phyloP scores from a whole-genome alignment of 2,888 invertebrate genomes.

The Latheticus oryzae region DNA sequence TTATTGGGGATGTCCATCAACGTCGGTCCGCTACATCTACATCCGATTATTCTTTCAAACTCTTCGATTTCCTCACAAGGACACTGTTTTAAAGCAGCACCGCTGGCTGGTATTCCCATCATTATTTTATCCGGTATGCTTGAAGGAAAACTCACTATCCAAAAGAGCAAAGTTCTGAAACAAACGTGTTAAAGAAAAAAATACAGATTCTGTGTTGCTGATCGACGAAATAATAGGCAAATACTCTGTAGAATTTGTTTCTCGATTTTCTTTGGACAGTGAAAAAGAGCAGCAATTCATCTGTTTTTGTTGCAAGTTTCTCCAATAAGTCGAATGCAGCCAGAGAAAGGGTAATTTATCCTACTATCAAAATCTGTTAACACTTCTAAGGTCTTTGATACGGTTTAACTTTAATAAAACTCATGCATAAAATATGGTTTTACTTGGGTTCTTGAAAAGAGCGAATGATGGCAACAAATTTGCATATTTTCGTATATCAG shows the following conservation, averaged over 20 bases:
- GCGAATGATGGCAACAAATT: too few species aligned
- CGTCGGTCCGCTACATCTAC: constrained; percentile 57
- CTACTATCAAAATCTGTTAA: neutral
- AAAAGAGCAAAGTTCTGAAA: constrained; percentile 27
- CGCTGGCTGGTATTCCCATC: constrained; percentile 38
- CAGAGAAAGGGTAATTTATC: neutral
- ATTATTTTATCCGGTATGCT: constrained; percentile 19
- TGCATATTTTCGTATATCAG: too few species aligned
- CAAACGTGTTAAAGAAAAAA: too few species aligned
- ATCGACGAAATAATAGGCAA: too few species aligned
- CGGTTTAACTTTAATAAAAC: too few species aligned
- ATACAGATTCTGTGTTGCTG: too few species aligned
- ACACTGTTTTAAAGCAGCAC: constrained; percentile 47
- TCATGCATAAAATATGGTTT: too few species aligned
- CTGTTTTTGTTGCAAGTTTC: too few species aligned
- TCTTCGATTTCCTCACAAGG: constrained; percentile 55
- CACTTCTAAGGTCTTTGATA: neutral
- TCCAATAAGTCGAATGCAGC: too few species aligned
- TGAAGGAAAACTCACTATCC: constrained; percentile 25
- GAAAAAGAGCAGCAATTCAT: constrained; percentile 17
- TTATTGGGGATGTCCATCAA: constrained; percentile 58
- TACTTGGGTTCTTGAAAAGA: too few species aligned
- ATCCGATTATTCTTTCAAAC: constrained; percentile 46
- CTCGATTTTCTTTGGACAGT: constrained; percentile 10
- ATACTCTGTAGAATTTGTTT: constrained; percentile 12